A percentile compares a stretch with the other conserved stretches of the same genome.
These are phyloP conservation scores for Leptodirus hochenwartii DNA, from an alignment of 2,888 invertebrate genomes.

Conservation along the genomic window DNA sequence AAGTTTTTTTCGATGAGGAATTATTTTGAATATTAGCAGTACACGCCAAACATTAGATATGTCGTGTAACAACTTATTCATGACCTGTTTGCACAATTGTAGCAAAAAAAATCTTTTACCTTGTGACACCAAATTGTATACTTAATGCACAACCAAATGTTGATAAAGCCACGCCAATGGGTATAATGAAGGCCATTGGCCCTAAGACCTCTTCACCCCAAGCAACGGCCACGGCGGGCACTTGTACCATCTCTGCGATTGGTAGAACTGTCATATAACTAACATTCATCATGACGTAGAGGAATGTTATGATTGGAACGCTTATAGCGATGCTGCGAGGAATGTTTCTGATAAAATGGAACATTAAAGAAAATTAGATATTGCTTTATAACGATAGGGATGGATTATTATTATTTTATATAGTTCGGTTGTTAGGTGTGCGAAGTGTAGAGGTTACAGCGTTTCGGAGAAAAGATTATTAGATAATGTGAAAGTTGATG, in stretches of 20 bases:
- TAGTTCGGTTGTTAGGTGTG: too few species aligned
- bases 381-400: constrained; percentile 1
- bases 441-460: too few species aligned
- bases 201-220: constrained; percentile 51
- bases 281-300: constrained; percentile 70
- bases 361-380: constrained; percentile 10
- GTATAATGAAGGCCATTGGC: constrained; percentile 44
- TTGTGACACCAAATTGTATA: constrained; percentile 56
- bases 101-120: constrained; percentile 24
- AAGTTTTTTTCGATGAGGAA: too few species aligned
- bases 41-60: too few species aligned
- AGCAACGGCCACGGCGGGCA: constrained; percentile 64
- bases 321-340: constrained; percentile 63
- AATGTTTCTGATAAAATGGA: constrained; percentile 59
- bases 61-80: not conserved
- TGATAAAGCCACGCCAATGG: constrained; percentile 56
- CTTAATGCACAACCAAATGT: constrained; percentile 67
- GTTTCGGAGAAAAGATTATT: too few species aligned
- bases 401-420: constrained; percentile 4
- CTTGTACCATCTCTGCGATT: constrained; percentile 48
- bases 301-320: constrained; percentile 59
- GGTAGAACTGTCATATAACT: constrained; percentile 72
- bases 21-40: too few species aligned
- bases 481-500: too few species aligned
- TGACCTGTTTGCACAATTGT: constrained; percentile 3